phyloP scores from a whole-genome alignment of 2,888 invertebrate species.

The Gymnocheta viridis region DNA sequence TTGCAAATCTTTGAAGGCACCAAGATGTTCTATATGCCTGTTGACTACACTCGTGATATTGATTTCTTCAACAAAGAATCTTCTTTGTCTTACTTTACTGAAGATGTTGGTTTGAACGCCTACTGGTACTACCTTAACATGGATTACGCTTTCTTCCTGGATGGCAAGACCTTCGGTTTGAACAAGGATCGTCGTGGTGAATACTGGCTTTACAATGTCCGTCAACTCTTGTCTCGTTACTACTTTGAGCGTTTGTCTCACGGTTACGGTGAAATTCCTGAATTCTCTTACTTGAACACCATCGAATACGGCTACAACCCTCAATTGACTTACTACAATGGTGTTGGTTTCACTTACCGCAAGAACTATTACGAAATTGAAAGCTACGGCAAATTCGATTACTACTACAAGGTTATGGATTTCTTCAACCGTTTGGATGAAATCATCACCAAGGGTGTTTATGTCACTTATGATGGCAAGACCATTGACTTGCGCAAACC shows the following conservation, averaged over 20 bases:
- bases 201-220: slow-evolving; percentile 85
- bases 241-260: slow-evolving; percentile 88
- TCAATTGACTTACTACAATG: slow-evolving; percentile 85
- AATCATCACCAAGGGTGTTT: slow-evolving; percentile 82
- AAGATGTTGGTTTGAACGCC: slow-evolving; percentile 86
- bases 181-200: slow-evolving; percentile 85
- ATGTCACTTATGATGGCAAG: slow-evolving; percentile 73
- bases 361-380: slow-evolving; percentile 83
- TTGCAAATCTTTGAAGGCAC: slow-evolving; percentile 64
- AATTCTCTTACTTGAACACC: slow-evolving; percentile 83
- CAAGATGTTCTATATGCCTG: slow-evolving; percentile 75
- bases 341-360: slow-evolving; percentile 85
- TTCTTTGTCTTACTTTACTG: slow-evolving; percentile 86
- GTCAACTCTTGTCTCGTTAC: slow-evolving; percentile 87
- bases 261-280: slow-evolving; percentile 85
- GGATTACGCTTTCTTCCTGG: slow-evolving; percentile 85
- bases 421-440: slow-evolving; percentile 82
- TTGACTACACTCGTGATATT: slow-evolving; percentile 84
- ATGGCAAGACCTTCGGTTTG: slow-evolving; percentile 83
- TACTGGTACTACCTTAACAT: slow-evolving; percentile 85
- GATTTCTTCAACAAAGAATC: slow-evolving; percentile 83
- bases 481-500: slow-evolving; percentile 73
- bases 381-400: slow-evolving; percentile 78
- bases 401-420: slow-evolving; percentile 51
- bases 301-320: slow-evolving; percentile 85